phyloP scores from a whole-genome alignment of 2,888 invertebrate genomes.

The Cephalotes varians region DNA sequence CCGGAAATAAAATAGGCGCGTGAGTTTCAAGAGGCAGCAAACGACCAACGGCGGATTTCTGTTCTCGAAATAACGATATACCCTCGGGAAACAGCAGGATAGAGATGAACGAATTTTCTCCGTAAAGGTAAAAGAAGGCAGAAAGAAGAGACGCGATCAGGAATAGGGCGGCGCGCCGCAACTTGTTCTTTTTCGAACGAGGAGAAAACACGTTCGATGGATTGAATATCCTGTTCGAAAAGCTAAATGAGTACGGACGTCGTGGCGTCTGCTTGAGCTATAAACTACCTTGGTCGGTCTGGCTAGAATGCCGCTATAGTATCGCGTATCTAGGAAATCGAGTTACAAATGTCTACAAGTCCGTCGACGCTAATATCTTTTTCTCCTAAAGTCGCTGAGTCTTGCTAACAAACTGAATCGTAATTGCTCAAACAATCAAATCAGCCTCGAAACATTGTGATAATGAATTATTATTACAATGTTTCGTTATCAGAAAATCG shows the following conservation, averaged over 20 bases:
- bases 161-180: conserved; percentile 27
- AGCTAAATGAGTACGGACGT: conserved; percentile 67
- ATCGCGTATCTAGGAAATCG: conserved; percentile 43
- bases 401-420: background rate
- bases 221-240: conserved; percentile 62
- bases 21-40: conserved; percentile 29
- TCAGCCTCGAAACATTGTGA: background rate
- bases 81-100: conserved; percentile 45
- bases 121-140: conserved; percentile 29
- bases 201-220: conserved; percentile 64
- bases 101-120: conserved; percentile 28
- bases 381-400: background rate
- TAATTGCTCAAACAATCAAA: background rate
- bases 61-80: conserved; percentile 66
- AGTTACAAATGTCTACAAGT: conserved; percentile 48
- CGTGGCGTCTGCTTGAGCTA: conserved; percentile 59
- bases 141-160: conserved; percentile 41
- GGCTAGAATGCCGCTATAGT: conserved; percentile 15
- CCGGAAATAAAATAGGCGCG: conserved; percentile 34
- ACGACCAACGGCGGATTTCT: conserved; percentile 62
- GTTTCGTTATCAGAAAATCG: background rate
- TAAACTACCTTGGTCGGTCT: conserved; percentile 46
- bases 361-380: conserved; percentile 19
- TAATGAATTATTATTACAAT: background rate
- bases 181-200: conserved; percentile 36